Evolutionary conservation across 1,140 invertebrate species (phyloP).

Genomic region (Drosophila miranda): DNA sequence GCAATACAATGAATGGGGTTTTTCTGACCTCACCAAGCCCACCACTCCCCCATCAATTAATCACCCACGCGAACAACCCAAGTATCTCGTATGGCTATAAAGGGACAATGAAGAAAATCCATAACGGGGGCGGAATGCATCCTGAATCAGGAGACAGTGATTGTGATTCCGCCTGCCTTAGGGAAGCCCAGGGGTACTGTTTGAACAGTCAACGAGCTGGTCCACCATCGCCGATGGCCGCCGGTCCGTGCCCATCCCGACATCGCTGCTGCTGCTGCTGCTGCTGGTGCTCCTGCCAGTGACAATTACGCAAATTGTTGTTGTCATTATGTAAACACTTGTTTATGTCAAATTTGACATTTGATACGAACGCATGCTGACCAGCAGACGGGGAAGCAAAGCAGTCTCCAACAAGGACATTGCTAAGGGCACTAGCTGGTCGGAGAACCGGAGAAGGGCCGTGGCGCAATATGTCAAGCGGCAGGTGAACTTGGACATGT

Average conservation of each 20-base stretch:
- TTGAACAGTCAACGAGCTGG: conserved; percentile 20
- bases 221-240: too few species aligned
- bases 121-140: conserved; percentile 25
- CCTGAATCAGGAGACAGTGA: conserved; percentile 6
- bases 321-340: conserved; percentile 81
- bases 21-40: conserved; percentile 9
- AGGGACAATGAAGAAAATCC: conserved; percentile 12
- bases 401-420: conserved; percentile 2
- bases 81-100: conserved; percentile 30
- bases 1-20: background rate
- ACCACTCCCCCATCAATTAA: conserved; percentile 48
- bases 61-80: conserved; percentile 40
- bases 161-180: conserved; percentile 1
- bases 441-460: background rate
- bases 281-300: conserved; percentile 31
- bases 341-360: conserved; percentile 79
- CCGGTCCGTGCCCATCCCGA: conserved; percentile 1
- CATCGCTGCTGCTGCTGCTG: background rate
- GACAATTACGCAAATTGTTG: conserved; percentile 79
- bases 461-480: conserved; percentile 57
- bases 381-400: conserved; percentile 2
- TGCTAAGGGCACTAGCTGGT: background rate
- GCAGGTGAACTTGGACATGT: conserved; percentile 65
- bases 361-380: conserved; percentile 55
- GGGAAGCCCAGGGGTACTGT: conserved; percentile 1